Conservation (phyloP, 1,140 invertebrate genomes). For the Drosophila athabasca region DNA sequence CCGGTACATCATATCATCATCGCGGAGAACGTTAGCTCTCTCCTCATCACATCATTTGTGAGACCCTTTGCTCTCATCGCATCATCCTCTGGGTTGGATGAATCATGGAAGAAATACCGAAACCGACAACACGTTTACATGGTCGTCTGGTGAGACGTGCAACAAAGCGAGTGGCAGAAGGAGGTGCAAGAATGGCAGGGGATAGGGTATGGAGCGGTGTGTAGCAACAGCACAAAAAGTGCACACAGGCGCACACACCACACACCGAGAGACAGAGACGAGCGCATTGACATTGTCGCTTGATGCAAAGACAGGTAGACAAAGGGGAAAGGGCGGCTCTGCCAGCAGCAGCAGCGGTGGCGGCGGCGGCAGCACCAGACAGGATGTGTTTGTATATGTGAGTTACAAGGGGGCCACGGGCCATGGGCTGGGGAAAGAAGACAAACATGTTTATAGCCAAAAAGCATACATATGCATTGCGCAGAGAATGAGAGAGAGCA, state of each 20-base stretch:
- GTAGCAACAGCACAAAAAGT: constrained; percentile 41
- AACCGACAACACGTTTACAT: constrained; percentile 38
- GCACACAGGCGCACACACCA: constrained; percentile 26
- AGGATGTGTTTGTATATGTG: constrained; percentile 11
- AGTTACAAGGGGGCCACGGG: too few species aligned
- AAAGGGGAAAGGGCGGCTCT: constrained; percentile 7
- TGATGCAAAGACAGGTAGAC: constrained; percentile 64
- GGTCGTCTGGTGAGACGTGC: constrained; percentile 7
- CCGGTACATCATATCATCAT: too few species aligned
- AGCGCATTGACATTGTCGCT: constrained; percentile 58
- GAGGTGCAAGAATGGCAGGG: constrained; percentile 16
- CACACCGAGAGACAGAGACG: constrained; percentile 19
- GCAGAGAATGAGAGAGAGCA: constrained; percentile 38
- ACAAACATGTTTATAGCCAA: constrained; percentile 40
- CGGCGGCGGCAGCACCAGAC: constrained; percentile 28
- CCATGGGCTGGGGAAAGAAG: constrained; percentile 24
- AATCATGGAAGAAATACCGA: constrained; percentile 65
- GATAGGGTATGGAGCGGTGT: constrained; percentile 1
- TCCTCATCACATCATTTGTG: too few species aligned
- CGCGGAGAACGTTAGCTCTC: background rate
- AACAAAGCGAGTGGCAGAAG: constrained; percentile 16
- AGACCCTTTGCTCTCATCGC: constrained; percentile 23
- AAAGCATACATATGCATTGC: constrained; percentile 63
- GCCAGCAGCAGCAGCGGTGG: constrained; percentile 13
- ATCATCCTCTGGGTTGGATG: constrained; percentile 54